Evolutionary conservation across 2,113 vertebrate species (phyloP).

Genomic region (Chionomys nivalis): DNA sequence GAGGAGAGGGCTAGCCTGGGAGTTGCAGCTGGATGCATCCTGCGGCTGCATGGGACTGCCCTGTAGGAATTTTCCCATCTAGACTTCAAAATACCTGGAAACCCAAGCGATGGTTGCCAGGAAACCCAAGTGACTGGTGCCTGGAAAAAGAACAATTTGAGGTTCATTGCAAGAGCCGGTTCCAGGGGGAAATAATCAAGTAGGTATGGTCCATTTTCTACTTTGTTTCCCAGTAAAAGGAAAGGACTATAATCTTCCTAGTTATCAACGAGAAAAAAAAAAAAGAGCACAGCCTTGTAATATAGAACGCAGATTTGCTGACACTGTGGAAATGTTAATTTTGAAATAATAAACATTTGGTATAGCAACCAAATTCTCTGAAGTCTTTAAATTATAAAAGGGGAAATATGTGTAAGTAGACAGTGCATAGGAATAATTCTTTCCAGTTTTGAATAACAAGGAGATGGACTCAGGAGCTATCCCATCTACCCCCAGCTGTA

Average conservation of each 20-base stretch:
- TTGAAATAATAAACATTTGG: conserved; percentile 9
- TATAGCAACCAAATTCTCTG: background rate
- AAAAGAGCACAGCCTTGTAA: background rate
- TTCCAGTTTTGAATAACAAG: background rate
- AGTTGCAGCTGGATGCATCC: background rate
- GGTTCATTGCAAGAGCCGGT: conserved; percentile 33
- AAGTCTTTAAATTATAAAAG: conserved; percentile 5
- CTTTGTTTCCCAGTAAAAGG: conserved; percentile 34
- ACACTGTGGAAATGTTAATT: background rate
- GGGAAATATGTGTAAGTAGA: background rate
- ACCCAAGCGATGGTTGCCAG: conserved; percentile 2
- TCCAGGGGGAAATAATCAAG: conserved; percentile 22
- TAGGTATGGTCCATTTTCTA: conserved; percentile 31
- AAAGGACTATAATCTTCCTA: background rate
- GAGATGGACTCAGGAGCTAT: background rate
- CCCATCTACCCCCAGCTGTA: background rate
- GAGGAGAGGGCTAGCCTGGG: conserved; percentile 8
- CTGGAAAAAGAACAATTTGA: conserved; percentile 28
- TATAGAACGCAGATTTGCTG: background rate
- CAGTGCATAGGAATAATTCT: background rate
- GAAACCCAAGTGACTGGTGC: conserved; percentile 43
- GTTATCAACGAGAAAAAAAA: conserved; percentile 22
- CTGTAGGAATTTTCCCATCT: background rate
- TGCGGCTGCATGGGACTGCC: background rate
- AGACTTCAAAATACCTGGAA: conserved; percentile 53